Evolutionary conservation across 2,888 invertebrate genomes (phyloP).

Genomic region (Odontocolon sp.): DNA sequence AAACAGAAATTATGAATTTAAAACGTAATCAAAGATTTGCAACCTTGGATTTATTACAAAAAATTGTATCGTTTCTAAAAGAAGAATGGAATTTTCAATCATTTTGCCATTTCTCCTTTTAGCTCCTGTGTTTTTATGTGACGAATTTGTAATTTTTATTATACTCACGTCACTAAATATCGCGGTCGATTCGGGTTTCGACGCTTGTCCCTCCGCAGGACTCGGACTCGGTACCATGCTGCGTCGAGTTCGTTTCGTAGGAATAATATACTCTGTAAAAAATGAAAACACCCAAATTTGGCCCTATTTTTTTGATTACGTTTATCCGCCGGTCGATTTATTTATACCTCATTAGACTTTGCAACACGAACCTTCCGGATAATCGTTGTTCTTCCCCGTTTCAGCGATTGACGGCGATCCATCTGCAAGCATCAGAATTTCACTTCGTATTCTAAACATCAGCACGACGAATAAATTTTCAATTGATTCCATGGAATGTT

Average conservation of each 20-base stretch:
- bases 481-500: too few relatives aligned
- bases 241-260: slow-evolving; percentile 75
- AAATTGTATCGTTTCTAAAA: too few relatives aligned
- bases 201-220: slow-evolving; percentile 79
- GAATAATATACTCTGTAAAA: slow-evolving; percentile 72
- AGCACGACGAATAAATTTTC: not conserved
- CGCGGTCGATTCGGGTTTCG: slow-evolving; percentile 80
- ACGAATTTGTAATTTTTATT: not conserved
- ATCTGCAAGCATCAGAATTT: slow-evolving; percentile 66
- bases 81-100: too few relatives aligned
- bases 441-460: not conserved
- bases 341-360: not conserved
- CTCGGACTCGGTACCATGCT: slow-evolving; percentile 79
- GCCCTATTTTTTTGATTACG: too few relatives aligned
- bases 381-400: slow-evolving; percentile 73
- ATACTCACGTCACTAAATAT: slow-evolving; percentile 75
- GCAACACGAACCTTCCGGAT: slow-evolving; percentile 73
- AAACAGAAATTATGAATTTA: too few relatives aligned
- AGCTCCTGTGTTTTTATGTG: too few relatives aligned
- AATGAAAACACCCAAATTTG: slow-evolving; percentile 16
- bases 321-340: too few relatives aligned
- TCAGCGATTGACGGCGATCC: slow-evolving; percentile 71
- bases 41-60: too few relatives aligned
- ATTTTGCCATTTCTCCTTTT: too few relatives aligned
- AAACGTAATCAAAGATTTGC: too few relatives aligned